phyloP scores from a whole-genome alignment of 2,888 invertebrate genomes.

The Platynereis dumerilii region DNA sequence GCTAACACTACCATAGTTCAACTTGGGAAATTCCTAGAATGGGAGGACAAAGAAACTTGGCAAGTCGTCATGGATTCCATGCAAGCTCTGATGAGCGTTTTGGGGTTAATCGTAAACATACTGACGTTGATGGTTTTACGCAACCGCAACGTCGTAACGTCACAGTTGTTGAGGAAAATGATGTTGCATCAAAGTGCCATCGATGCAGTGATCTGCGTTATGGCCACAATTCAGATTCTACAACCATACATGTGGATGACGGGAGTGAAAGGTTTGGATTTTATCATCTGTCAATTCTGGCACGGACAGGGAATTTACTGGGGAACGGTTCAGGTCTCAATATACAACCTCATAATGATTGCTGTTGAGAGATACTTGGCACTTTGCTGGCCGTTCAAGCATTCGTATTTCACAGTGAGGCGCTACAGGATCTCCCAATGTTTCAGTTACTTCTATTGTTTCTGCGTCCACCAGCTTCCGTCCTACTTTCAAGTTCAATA shows the following conservation, averaged over 20 bases:
- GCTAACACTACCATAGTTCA: too few species aligned
- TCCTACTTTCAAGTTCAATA: slow-evolving; percentile 1
- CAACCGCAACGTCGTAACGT: neutral
- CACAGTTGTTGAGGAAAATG: neutral
- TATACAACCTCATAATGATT: slow-evolving; percentile 3
- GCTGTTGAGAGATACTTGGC: slow-evolving; percentile 2
- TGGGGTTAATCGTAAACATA: neutral
- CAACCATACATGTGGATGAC: slow-evolving; percentile 8
- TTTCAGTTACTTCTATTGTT: too few species aligned
- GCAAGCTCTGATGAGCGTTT: neutral
- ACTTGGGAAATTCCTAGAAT: too few species aligned
- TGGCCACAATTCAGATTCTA: neutral
- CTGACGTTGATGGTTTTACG: neutral
- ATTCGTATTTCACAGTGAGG: neutral
- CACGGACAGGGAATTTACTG: neutral
- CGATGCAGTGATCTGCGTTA: neutral
- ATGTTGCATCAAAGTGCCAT: slow-evolving; percentile 1
- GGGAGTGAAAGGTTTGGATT: neutral
- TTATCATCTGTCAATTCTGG: slow-evolving; percentile 7
- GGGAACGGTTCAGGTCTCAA: neutral
- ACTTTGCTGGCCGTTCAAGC: neutral
- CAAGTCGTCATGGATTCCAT: too few species aligned
- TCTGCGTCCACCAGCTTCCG: neutral
- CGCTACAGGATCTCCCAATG: too few species aligned
- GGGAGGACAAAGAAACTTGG: too few species aligned